Conservation (phyloP, 2,888 invertebrate species). For the Unio pictorum region DNA sequence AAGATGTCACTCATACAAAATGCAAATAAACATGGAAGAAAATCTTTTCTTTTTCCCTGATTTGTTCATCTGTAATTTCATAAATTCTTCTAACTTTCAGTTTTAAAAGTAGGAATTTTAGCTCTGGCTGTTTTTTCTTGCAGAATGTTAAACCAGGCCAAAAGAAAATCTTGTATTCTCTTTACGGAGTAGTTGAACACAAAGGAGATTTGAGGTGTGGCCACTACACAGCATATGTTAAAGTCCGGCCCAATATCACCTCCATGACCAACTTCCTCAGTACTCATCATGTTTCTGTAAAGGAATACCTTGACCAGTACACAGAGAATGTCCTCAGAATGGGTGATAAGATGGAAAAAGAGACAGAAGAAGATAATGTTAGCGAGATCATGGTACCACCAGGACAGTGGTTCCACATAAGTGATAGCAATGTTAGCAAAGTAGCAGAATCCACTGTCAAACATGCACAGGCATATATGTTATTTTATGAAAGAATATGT, state of each 20-base stretch:
- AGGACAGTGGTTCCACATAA: slow-evolving; percentile 94
- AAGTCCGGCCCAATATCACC: slow-evolving; percentile 75
- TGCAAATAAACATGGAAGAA: no score
- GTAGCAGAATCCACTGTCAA: slow-evolving; percentile 85
- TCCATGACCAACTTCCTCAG: slow-evolving; percentile 54
- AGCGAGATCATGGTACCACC: slow-evolving; percentile 63
- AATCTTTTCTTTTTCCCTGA: no score
- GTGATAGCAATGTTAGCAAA: slow-evolving; percentile 89
- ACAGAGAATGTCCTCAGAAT: slow-evolving; percentile 28
- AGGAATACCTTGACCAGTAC: slow-evolving; percentile 53
- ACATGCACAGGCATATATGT: slow-evolving; percentile 90
- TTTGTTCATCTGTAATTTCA: no score
- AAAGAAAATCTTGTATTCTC: slow-evolving; percentile 83
- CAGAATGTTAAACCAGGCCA: slow-evolving; percentile 74
- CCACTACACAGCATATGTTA: slow-evolving; percentile 95
- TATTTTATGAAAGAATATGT: slow-evolving; percentile 93
- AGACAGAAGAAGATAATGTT: slow-evolving; percentile 37
- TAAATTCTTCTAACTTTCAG: no score
- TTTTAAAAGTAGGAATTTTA: no score
- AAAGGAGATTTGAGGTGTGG: slow-evolving; percentile 91
- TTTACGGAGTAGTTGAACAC: slow-evolving; percentile 97
- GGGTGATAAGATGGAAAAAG: slow-evolving; percentile 22
- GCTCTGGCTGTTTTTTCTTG: slow-evolving; percentile 17
- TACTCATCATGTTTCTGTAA: slow-evolving; percentile 35
- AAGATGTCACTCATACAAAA: no score